A percentile compares a stretch with the other conserved stretches of the same genome.
Evolutionary conservation across 2,888 invertebrate species (phyloP).

Genomic region (Sialis lutaria): DNA sequence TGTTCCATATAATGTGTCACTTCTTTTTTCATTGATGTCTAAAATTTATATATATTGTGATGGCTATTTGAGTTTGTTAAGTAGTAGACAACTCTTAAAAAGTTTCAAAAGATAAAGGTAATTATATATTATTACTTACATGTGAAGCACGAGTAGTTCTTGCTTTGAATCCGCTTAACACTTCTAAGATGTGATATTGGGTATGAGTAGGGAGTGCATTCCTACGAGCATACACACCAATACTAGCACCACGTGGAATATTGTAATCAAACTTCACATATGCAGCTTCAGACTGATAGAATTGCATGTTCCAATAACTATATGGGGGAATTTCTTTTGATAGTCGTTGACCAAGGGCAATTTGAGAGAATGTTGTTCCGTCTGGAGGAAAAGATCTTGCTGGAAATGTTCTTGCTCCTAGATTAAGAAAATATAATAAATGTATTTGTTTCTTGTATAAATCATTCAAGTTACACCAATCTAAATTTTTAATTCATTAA

Average conservation of each 20-base stretch:
- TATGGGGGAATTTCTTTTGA: constrained; percentile 83
- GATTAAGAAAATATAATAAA: neutral
- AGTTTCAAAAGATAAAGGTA: constrained; percentile 8
- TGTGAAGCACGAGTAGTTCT: constrained; percentile 70
- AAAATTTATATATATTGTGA: constrained; percentile 3
- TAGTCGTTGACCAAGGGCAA: constrained; percentile 70
- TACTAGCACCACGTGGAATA: constrained; percentile 78
- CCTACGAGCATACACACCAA: constrained; percentile 87
- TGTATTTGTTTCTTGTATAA: neutral
- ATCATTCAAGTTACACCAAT: neutral
- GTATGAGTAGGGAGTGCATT: constrained; percentile 93
- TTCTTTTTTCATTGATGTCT: constrained; percentile 75
- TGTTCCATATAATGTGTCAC: constrained; percentile 90
- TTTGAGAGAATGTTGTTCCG: constrained; percentile 82
- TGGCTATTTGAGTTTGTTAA: neutral
- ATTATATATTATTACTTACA: constrained; percentile 39
- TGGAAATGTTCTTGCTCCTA: constrained; percentile 76
- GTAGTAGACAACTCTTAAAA: too few relatives aligned
- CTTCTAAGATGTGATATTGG: constrained; percentile 90
- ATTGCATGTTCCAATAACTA: constrained; percentile 95
- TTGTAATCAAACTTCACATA: constrained; percentile 91
- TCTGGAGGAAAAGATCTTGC: constrained; percentile 84
- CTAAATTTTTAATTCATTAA: too few relatives aligned
- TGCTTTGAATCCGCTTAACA: constrained; percentile 77
- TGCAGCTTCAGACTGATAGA: constrained; percentile 84